phyloP scores from a whole-genome alignment of 2,888 invertebrate genomes.

The Anorthoa munda region DNA sequence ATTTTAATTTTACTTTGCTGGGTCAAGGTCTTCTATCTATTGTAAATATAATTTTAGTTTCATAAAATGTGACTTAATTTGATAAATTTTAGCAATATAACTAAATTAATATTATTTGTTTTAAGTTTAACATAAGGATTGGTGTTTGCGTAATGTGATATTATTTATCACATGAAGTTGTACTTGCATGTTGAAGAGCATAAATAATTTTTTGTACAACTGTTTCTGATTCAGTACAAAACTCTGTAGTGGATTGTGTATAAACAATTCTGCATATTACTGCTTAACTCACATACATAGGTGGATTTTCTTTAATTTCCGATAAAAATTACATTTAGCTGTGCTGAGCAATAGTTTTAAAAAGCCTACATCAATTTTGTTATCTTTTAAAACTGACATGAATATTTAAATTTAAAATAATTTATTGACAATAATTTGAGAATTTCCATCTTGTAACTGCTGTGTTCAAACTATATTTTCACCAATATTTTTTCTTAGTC shows the following conservation, averaged over 20 bases:
- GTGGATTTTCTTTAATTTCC: conserved; percentile 22
- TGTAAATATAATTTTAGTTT: conserved; percentile 69
- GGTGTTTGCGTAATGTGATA: conserved; percentile 44
- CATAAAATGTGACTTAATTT: conserved; percentile 66
- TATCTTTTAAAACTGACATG: too few species aligned
- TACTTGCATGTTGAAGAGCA: conserved; percentile 31
- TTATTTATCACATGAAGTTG: conserved; percentile 37
- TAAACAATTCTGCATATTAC: conserved; percentile 6
- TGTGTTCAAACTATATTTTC: conserved; percentile 30
- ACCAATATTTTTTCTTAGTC: conserved; percentile 1
- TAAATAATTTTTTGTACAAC: conserved; percentile 26
- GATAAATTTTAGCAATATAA: conserved; percentile 57
- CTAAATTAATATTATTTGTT: conserved; percentile 47
- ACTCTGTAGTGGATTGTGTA: conserved; percentile 6
- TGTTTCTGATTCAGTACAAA: conserved; percentile 37
- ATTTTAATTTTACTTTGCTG: conserved; percentile 39
- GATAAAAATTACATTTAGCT: background rate
- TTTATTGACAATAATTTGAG: conserved; percentile 25
- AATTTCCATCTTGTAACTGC: conserved; percentile 27
- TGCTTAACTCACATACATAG: conserved; percentile 5
- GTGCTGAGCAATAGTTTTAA: conserved; percentile 2
- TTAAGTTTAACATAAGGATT: conserved; percentile 50
- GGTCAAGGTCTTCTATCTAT: conserved; percentile 48
- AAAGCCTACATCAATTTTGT: background rate
- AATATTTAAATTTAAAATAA: background rate